Evolutionary conservation across 2,797 vertebrate genomes (phyloP).

Genomic region (Alca torda): DNA sequence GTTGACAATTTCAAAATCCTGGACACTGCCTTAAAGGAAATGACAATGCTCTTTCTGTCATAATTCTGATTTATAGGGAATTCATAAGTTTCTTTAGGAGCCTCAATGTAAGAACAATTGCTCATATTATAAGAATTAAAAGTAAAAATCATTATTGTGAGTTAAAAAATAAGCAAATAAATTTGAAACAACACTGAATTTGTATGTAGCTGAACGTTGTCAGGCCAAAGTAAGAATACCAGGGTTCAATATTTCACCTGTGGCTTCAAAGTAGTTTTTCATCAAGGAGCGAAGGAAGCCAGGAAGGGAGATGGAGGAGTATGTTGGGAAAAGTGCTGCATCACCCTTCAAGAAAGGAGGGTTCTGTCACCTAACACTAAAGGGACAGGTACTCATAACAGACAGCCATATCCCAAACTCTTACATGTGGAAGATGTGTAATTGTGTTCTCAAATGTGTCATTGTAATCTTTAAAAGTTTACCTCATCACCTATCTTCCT

Average conservation of each 20-base stretch:
- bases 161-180: no score
- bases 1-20: no score
- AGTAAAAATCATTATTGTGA: no score
- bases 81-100: no score
- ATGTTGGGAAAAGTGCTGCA: no score
- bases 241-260: background rate
- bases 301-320: background rate
- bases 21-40: no score
- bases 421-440: fast-evolving
- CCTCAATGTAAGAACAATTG: no score
- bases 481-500: background rate
- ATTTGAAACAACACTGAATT: background rate
- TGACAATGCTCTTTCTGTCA: no score
- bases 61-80: no score
- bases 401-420: background rate
- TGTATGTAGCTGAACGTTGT: background rate
- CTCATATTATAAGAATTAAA: no score
- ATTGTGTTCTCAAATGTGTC: background rate
- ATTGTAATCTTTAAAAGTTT: background rate
- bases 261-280: background rate
- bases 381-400: background rate
- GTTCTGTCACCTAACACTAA: background rate
- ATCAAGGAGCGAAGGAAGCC: background rate
- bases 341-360: background rate
- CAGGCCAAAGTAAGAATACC: background rate